Base-by-base conservation (phyloP, 2,113 vertebrate genomes). In the Centropus bengalensis region DNA sequence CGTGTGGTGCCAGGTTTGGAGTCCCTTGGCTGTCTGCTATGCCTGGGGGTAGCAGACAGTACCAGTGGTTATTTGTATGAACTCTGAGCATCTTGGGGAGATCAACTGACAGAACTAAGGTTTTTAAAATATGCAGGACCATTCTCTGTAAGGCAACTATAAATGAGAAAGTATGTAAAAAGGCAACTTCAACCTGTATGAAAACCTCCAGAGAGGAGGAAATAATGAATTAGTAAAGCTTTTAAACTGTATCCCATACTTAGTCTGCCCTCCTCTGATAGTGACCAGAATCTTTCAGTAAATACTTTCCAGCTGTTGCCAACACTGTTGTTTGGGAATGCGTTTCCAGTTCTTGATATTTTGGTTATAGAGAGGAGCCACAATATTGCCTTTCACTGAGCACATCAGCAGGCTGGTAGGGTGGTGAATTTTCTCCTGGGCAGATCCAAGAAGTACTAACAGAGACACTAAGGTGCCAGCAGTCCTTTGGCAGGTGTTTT, bases 401-500 rank as follows among this genome's bases (percentile, higher is more conserved):
- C 10, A 30, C 7, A 24, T 54, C 21, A 30, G 36, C 28, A 56
- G 49, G 26, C 54, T 4, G 8, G 24, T 84, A 45, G 22, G n/a
- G 27, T 42, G 21, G 7, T 81, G 42, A 30, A 36, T 82, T 93
- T 88, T 89, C 4, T 93, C 4, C 59, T 86, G 67, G 54, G 17
- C n/a, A 80, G 66, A 54, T 66, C 44, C 86, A n/a, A 82, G 79
- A 47, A 82, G n/a, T 42, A 4, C 76, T 64, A 74, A 68, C 66
- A 84, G 67, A 45, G 62, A 30, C 40, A n/a, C 44, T 49, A 66
- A 66, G 56, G 64, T 44, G 66, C 45, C 4, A 40, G 52, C 38
- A 78, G 76, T 78, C 23, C 20, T 83, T 91, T 80, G 71, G 47
- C 76, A 90, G 64, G 38, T 89, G 9, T 79, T 89, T 71, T 52